Percentiles rank a stretch among this genome's conserved stretches.
These are phyloP conservation scores for Pogona vitticeps DNA, from an alignment of 2,113 vertebrate species.

Conservation along the genomic window DNA sequence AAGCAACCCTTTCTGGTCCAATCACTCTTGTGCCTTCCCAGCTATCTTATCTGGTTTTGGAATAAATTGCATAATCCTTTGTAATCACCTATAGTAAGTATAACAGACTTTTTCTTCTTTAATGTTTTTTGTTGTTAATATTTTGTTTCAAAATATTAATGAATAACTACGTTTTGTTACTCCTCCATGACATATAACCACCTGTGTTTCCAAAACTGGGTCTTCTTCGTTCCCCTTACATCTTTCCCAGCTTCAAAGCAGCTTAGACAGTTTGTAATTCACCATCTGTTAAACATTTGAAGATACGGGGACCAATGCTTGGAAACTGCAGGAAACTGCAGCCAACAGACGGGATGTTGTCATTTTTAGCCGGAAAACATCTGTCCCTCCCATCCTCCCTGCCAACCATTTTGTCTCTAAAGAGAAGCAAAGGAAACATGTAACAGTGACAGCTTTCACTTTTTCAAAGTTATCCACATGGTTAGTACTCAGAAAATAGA, in stretches of 20 bases:
- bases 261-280: constrained; percentile 52
- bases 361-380: constrained; percentile 54
- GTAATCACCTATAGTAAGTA: neutral
- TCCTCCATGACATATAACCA: neutral
- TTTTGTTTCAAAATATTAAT: neutral
- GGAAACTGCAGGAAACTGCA: constrained; percentile 36
- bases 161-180: neutral
- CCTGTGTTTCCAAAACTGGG: constrained; percentile 2
- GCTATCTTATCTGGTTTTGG: neutral
- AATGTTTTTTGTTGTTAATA: neutral
- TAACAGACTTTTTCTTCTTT: neutral
- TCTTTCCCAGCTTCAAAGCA: constrained; percentile 32
- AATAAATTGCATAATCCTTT: neutral
- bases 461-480: constrained; percentile 27
- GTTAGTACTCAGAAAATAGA: constrained; percentile 33
- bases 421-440: constrained; percentile 29
- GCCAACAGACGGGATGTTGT: constrained; percentile 61
- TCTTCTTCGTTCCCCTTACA: neutral
- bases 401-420: constrained; percentile 48
- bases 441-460: constrained; percentile 24
- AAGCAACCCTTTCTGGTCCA: too few species aligned
- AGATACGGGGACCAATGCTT: constrained; percentile 34
- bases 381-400: constrained; percentile 48
- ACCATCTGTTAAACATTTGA: constrained; percentile 58
- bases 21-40: too few species aligned